Evolutionary conservation across 2,797 vertebrate genomes (phyloP).

Genomic region (Ctenosaura bakeri): DNA sequence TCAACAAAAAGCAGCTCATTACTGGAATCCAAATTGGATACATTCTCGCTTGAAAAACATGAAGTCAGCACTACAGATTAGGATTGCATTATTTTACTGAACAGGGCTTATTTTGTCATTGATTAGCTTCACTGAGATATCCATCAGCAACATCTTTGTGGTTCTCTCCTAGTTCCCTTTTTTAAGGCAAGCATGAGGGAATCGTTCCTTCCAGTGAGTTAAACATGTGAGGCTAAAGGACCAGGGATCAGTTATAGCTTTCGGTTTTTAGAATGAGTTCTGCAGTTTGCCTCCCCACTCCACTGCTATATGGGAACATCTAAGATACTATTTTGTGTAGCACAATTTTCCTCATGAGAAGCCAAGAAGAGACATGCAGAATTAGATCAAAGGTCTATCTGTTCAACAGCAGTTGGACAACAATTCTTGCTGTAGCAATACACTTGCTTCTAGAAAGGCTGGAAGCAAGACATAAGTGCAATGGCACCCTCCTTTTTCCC

Average conservation of each 20-base stretch:
- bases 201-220: conserved; percentile 40
- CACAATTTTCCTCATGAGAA: too few relatives aligned
- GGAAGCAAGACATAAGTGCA: too few relatives aligned
- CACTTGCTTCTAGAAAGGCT: too few relatives aligned
- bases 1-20: conserved; percentile 57
- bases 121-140: conserved; percentile 69
- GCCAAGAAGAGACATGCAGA: too few relatives aligned
- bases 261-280: not conserved
- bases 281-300: not conserved
- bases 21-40: conserved; percentile 68
- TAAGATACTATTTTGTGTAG: too few relatives aligned
- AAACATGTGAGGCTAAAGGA: not conserved
- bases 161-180: conserved; percentile 38
- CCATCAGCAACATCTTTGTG: conserved; percentile 45
- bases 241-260: too few relatives aligned
- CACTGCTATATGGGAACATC: too few relatives aligned
- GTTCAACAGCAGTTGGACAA: too few relatives aligned
- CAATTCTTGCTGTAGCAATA: too few relatives aligned
- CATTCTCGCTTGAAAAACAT: conserved; percentile 74
- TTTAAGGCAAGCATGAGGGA: conserved; percentile 30
- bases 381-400: too few relatives aligned
- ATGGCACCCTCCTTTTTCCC: too few relatives aligned
- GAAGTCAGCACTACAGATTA: conserved; percentile 65
- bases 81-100: conserved; percentile 71
- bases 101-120: conserved; percentile 68